Evolutionary conservation across 2,888 invertebrate genomes (phyloP), one percentile per base, ranked within the genome.

Genomic region (Limenitis camilla): DNA sequence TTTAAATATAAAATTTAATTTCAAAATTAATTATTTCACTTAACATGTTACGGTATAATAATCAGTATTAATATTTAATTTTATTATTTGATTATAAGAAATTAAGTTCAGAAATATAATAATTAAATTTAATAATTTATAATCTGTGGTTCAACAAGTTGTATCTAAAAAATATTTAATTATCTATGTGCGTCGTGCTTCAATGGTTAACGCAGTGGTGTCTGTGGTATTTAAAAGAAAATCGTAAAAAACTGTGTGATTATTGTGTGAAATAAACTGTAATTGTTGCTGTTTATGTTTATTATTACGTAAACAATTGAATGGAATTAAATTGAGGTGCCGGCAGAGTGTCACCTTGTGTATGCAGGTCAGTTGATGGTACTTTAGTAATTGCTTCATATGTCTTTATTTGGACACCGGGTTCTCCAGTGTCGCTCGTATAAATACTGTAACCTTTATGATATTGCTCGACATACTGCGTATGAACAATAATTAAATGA

Each of bases 361-460:
- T 58, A 72, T 69, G 73, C 72, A 82, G 84, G 85, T 86, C 72
- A 81, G 74, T n/a, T n/a, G n/a, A n/a, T 74, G 59, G 63, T 62
- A 66, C 61, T 60, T 61, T 66, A 65, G 66, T 72, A 64, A 67
- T 67, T 66, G 65, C 64, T 76, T 74, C 75, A 70, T 71, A 76
- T 80, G 76, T 69, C 83, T 85, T 77, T 81, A 85, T 82, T 85
- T 83, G 80, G 85, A 66, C 65, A 68, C 76, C 75, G 70, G 74
- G 74, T 77, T 67, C 71, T 73, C 74, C 62, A 74, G 76, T 79
- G 71, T 61, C 19, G 19, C 19, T 19, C 19, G 19, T 19, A 19
- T 19, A 19, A 19, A 19, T 19, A 19, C 19, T 19, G 19, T 19
- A 19, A 19, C 19, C 19, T 19, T 19, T 19, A 19, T 19, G 19